A percentile compares a stretch with the other conserved stretches of the same genome.
Evolutionary conservation across 37 sponge, comb jelly and placozoan species (phyloP).

Genomic region (Crambe crambe): DNA sequence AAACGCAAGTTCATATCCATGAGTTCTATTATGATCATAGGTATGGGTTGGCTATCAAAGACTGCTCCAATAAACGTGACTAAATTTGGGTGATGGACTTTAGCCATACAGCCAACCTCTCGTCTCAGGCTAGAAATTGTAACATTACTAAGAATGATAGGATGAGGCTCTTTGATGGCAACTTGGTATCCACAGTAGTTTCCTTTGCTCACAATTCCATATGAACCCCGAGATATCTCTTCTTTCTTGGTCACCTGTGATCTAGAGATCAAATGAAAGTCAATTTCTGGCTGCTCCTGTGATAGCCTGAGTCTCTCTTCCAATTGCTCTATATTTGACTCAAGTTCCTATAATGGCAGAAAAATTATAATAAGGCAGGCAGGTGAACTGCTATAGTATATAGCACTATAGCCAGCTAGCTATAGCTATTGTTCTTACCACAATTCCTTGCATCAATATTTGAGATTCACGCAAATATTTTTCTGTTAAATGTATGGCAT

Average conservation of each 20-base stretch:
- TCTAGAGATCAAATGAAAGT: not conserved
- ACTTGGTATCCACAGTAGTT: slow-evolving; percentile 26
- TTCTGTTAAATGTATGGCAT: too few species aligned
- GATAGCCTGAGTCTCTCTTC: too few species aligned
- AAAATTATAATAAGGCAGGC: too few species aligned
- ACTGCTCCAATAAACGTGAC: slow-evolving; percentile 76
- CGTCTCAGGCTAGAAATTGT: slow-evolving; percentile 28
- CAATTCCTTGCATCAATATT: too few species aligned
- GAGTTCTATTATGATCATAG: slow-evolving; percentile 68
- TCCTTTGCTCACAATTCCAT: slow-evolving; percentile 23
- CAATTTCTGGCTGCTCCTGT: too few species aligned
- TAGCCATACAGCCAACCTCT: slow-evolving; percentile 62
- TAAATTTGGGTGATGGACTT: slow-evolving; percentile 72
- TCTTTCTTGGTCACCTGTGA: not conserved
- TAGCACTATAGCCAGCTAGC: too few species aligned
- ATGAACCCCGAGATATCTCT: slow-evolving; percentile 28
- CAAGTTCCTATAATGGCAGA: too few species aligned
- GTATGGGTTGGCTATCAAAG: slow-evolving; percentile 28
- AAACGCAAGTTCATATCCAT: slow-evolving; percentile 61
- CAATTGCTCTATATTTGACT: too few species aligned
- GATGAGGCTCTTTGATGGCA: slow-evolving; percentile 32
- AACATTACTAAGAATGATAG: not conserved
- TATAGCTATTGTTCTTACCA: too few species aligned
- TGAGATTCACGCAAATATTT: too few species aligned
- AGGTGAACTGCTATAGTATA: too few species aligned